Conservation (phyloP, 2,797 vertebrate species). For the Anguilla megastoma region DNA sequence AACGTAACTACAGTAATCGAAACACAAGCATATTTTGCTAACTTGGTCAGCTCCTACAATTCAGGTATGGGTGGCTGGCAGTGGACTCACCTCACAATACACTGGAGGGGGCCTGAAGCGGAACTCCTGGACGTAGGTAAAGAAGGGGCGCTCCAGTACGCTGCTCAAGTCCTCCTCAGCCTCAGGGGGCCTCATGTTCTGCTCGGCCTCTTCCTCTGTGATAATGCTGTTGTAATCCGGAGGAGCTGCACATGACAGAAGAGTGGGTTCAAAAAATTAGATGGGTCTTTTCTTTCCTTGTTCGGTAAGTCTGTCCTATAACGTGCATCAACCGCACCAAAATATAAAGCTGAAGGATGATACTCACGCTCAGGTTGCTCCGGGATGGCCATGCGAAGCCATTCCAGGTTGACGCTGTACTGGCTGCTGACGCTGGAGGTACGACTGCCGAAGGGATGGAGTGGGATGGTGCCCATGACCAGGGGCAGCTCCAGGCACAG, state of each 20-base stretch:
- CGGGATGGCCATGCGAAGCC: constrained; percentile 79
- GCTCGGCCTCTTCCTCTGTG: constrained; percentile 70
- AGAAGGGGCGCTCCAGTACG: constrained; percentile 79
- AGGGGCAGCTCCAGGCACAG: constrained; percentile 89
- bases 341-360: constrained; percentile 35
- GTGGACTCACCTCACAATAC: constrained; percentile 84
- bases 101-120: constrained; percentile 89
- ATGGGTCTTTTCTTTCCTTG: constrained; percentile 2
- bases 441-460: constrained; percentile 88
- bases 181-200: constrained; percentile 51
- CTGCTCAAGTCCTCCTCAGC: constrained; percentile 68
- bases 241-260: constrained; percentile 73
- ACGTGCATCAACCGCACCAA: constrained; percentile 9
- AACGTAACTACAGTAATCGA: not conserved
- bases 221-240: constrained; percentile 89
- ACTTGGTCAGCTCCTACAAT: not conserved
- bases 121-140: constrained; percentile 91
- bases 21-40: not conserved
- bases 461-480: constrained; percentile 91
- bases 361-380: constrained; percentile 89
- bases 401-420: constrained; percentile 85
- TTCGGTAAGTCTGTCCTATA: constrained; percentile 33
- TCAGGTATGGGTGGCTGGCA: not conserved
- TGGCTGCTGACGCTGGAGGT: constrained; percentile 92
- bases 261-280: not conserved